A percentile compares a stretch with the other conserved stretches of the same genome.
phyloP scores from a whole-genome alignment of 1,140 invertebrate species.

The Aporrectodea caliginosa region DNA sequence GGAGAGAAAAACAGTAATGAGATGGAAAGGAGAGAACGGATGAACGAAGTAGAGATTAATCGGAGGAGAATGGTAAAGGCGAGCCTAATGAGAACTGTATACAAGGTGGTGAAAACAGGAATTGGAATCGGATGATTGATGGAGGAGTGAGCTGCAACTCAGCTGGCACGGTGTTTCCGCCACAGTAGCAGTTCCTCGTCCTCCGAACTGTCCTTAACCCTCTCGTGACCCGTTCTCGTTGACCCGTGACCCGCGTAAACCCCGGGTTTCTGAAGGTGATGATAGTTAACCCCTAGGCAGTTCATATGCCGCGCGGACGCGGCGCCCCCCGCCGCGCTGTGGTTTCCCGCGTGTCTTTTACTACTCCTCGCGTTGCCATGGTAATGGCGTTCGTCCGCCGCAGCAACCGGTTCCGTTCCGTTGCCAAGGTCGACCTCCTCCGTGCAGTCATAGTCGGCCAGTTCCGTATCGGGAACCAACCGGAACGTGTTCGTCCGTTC shows the following conservation, averaged over 20 bases:
- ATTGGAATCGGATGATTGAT: too few species aligned
- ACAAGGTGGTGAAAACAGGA: too few species aligned
- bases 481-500: slow-evolving; percentile 22
- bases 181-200: background rate
- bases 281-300: background rate
- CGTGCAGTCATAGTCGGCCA: background rate
- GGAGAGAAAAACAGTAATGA: too few species aligned
- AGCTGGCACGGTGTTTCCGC: background rate
- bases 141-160: too few species aligned
- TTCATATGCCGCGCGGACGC: too few species aligned
- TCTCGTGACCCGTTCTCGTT: background rate
- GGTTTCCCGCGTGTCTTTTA: background rate
- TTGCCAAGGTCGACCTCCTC: background rate
- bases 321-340: background rate
- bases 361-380: background rate
- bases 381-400: background rate
- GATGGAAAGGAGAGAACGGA: too few species aligned
- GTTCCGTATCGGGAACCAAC: background rate
- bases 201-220: background rate
- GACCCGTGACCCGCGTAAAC: background rate
- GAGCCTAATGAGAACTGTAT: too few species aligned
- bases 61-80: too few species aligned
- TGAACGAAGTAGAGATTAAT: too few species aligned
- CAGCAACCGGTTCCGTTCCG: background rate
- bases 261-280: background rate